phyloP scores from a whole-genome alignment of 2,113 vertebrate genomes.

The Catharus fuscescens region DNA sequence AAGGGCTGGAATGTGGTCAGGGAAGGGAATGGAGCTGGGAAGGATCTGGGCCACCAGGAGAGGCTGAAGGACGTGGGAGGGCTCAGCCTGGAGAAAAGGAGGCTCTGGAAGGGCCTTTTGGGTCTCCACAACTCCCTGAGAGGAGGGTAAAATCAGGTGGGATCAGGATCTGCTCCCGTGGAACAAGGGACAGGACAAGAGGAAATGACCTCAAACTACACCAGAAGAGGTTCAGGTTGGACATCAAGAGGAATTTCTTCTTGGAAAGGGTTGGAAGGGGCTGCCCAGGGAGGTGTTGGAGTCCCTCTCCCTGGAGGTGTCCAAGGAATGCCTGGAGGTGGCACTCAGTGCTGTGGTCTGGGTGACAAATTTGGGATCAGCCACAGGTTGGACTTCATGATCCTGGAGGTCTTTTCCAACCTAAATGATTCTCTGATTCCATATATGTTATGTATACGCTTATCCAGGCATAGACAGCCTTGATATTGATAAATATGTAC shows the following conservation, averaged over 20 bases:
- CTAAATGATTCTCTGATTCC: background rate
- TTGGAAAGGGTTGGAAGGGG: background rate
- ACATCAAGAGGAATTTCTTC: background rate
- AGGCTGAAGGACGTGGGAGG: background rate
- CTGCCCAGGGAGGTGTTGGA: background rate
- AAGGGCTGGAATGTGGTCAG: background rate
- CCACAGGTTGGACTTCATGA: background rate
- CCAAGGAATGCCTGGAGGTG: background rate
- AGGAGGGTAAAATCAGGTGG: no score
- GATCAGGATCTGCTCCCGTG: background rate
- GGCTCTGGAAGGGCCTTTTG: background rate
- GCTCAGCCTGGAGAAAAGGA: background rate
- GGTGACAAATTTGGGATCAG: background rate
- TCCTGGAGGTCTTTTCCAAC: background rate
- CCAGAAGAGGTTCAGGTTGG: background rate
- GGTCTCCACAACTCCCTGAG: background rate
- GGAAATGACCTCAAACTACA: background rate
- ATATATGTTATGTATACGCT: background rate
- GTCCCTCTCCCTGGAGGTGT: background rate
- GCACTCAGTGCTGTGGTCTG: background rate
- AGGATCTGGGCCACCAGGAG: background rate
- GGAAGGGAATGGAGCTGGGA: background rate
- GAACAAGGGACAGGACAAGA: background rate
- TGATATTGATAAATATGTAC: background rate
- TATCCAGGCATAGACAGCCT: fast-evolving